Conservation (phyloP, 2,113 vertebrate genomes). For the Caranx melampygus region DNA sequence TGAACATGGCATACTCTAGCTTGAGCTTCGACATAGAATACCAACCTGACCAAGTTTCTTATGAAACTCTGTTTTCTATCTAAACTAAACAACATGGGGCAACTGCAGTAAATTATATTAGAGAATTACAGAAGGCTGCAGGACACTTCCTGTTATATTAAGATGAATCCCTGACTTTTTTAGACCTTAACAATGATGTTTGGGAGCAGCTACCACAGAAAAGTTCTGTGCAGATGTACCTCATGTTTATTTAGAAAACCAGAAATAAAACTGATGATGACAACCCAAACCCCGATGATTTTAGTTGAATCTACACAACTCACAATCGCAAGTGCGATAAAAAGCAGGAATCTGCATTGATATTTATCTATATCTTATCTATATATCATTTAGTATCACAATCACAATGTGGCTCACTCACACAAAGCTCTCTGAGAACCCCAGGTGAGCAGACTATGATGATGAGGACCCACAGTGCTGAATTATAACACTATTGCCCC, state of each 20-base stretch:
- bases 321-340: neutral
- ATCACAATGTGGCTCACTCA: conserved; percentile 10
- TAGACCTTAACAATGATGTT: neutral
- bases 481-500: conserved; percentile 23
- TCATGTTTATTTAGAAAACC: neutral
- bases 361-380: too few relatives aligned
- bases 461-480: neutral
- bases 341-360: neutral
- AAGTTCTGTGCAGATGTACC: neutral
- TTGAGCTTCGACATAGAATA: neutral
- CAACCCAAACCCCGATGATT: neutral
- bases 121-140: neutral
- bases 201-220: neutral
- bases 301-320: neutral
- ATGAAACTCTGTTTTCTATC: neutral
- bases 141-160: neutral
- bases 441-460: neutral
- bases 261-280: neutral
- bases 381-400: conserved; percentile 13
- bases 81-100: neutral
- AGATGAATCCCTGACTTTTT: neutral
- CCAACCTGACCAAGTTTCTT: neutral
- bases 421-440: neutral
- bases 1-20: neutral
- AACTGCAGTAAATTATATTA: neutral